Percentiles rank a stretch among this genome's conserved stretches.
Evolutionary conservation across 2,113 vertebrate genomes (phyloP).

Genomic region (Podarcis raffonei): DNA sequence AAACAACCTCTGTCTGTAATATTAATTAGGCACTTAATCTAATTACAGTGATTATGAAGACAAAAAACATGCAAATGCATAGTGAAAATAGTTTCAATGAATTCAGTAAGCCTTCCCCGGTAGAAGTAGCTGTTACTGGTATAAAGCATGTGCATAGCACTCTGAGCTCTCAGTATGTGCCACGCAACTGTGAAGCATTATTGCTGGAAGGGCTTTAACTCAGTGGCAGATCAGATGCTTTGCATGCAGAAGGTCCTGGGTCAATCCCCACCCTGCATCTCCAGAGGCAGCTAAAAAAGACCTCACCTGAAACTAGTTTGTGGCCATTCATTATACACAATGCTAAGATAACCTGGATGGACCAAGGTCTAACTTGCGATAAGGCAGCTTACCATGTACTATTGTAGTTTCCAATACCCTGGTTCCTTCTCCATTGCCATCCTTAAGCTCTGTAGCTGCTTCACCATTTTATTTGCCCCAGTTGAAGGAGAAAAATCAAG

Average conservation of each 20-base stretch:
- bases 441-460: neutral
- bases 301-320: no score
- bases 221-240: no score
- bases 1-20: neutral
- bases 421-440: neutral
- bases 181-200: neutral
- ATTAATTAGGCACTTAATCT: neutral
- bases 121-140: neutral
- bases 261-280: neutral
- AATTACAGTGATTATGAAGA: neutral
- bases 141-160: neutral
- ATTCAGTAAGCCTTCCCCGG: neutral
- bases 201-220: no score
- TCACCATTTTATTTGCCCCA: neutral
- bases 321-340: neutral
- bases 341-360: neutral
- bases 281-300: neutral
- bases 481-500: neutral
- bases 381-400: neutral
- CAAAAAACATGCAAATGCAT: neutral
- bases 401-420: neutral
- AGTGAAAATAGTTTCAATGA: neutral
- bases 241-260: no score
- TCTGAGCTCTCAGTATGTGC: neutral
- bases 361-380: neutral